Evolutionary conservation across 2,888 invertebrate species (phyloP).

Genomic region (Drepana falcataria): DNA sequence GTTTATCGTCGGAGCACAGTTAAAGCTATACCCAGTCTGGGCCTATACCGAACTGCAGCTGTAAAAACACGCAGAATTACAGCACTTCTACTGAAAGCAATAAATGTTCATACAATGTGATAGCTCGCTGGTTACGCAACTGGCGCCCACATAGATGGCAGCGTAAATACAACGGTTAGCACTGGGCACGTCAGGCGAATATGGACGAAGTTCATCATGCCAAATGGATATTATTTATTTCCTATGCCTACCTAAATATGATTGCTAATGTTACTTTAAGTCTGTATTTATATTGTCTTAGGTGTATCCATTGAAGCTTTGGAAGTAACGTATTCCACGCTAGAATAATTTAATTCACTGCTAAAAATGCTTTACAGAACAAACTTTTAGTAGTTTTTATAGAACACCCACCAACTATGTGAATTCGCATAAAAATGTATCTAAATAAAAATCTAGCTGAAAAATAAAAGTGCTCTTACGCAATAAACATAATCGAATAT

Average conservation of each 20-base stretch:
- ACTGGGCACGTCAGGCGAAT: conserved; percentile 3
- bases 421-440: conserved; percentile 38
- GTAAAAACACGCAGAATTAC: conserved; percentile 68
- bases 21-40: conserved; percentile 60
- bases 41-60: conserved; percentile 68
- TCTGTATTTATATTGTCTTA: not conserved
- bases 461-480: conserved; percentile 43
- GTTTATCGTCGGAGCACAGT: conserved; percentile 73
- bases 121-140: conserved; percentile 45
- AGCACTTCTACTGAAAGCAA: conserved; percentile 51
- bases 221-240: conserved; percentile 6
- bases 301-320: not conserved
- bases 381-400: conserved; percentile 17
- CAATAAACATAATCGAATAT: conserved; percentile 36
- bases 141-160: conserved; percentile 38
- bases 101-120: conserved; percentile 46
- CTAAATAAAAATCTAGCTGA: conserved; percentile 38
- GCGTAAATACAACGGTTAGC: conserved; percentile 30
- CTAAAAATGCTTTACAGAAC: conserved; percentile 20
- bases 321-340: not conserved
- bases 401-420: conserved; percentile 28
- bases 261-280: not conserved
- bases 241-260: not conserved
- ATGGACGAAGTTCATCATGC: conserved; percentile 11
- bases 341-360: not conserved